These are phyloP conservation scores for Elgaria multicarinata DNA, from an alignment of 2,113 vertebrate species.

Conservation along the genomic window DNA sequence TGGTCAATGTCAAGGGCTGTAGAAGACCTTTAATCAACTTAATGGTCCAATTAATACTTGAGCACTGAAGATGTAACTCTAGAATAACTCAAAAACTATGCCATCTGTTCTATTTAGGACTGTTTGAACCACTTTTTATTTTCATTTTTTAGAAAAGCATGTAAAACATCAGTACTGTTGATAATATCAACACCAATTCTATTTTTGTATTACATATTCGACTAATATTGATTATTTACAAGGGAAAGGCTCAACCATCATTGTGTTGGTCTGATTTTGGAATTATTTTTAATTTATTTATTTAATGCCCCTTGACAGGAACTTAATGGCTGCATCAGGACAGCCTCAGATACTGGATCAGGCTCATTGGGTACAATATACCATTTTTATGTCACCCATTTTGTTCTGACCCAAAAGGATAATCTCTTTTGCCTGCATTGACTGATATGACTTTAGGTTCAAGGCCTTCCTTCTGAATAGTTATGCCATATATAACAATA, in stretches of 20 bases:
- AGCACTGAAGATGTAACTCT: background rate
- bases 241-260: background rate
- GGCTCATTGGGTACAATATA: background rate
- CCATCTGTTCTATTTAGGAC: background rate
- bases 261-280: background rate
- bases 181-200: background rate
- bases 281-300: background rate
- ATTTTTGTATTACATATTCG: background rate
- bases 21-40: conserved; percentile 1
- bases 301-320: too few species aligned
- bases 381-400: background rate
- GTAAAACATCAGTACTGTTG: background rate
- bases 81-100: conserved; percentile 16
- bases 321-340: background rate
- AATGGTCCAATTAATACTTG: conserved; percentile 18
- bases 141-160: background rate
- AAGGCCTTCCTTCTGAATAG: background rate
- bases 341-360: background rate
- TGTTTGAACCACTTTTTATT: background rate
- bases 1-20: conserved; percentile 22
- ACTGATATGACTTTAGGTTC: background rate
- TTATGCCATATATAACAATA: background rate
- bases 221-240: background rate
- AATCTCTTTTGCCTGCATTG: background rate
- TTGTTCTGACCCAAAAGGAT: background rate